Base-by-base conservation (phyloP, 2,797 vertebrate genomes). In the Forpus xanthops region DNA sequence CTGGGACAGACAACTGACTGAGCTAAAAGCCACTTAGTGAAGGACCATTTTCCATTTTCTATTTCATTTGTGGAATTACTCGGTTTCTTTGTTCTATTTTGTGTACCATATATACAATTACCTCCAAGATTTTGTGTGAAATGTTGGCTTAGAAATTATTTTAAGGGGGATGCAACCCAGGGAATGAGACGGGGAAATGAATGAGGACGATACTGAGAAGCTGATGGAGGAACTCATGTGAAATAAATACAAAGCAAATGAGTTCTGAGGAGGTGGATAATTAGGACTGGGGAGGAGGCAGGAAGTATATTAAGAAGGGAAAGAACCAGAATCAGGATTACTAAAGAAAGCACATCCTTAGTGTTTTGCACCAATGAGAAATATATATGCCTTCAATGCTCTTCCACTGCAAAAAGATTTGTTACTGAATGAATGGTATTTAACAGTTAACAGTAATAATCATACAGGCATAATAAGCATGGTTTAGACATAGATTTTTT, bases 401-500 rank as follows among this genome's bases (percentile, higher is more conserved):
- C 7, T 74, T 61, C 66, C 76, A 78, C 24, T 68, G 4, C 6
- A 27, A 68, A 86, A 93, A 28, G 87, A 92, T 93, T 96, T 96
- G 49, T 80, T 90, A 68, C 55, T 74, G 84, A 93, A 85, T 83
- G 82, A 84, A 82, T 21, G 30, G 71, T 89, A 78, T 85, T 95
- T 96, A 95, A 61, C 83, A 90, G 73, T 88, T 95, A 92, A 83
- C 84, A 73, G 77, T 90, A 91, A 91, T 95, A 95, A 96, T 94
- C 66, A 53, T 5, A 55, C 65, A 79, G 82, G 65, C 64, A 66
- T 87, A 94, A 89, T 96, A 86, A 85, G 89, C 41, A 53, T 80
- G 85, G 95, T 94, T 95, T 96, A 96, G 93, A 66, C 87, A 92
- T 13, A 94, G 87, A 81, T 91, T 94, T 97, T 97, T 93, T 94